These are phyloP conservation scores for Erebia aethiops DNA, from an alignment of 2,888 invertebrate genomes.

Conservation along the genomic window DNA sequence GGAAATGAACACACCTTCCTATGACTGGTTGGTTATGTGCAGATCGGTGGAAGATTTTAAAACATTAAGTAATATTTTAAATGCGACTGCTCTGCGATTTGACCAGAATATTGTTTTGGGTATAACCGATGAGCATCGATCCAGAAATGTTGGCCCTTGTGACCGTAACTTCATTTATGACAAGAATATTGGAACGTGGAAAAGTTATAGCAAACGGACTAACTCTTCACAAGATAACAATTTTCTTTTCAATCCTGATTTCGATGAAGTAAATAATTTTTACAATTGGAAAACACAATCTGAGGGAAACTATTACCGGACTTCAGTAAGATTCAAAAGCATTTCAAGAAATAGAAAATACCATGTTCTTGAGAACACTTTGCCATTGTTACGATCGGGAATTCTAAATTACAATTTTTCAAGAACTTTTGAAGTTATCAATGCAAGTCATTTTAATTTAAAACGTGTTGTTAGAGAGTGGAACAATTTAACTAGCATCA, in stretches of 20 bases:
- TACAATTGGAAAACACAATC: conserved; percentile 49
- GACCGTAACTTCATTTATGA: conserved; percentile 61
- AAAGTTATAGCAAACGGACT: conserved; percentile 26
- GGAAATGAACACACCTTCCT: conserved; percentile 62
- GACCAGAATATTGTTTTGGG: conserved; percentile 68
- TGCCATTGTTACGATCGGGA: conserved; percentile 60
- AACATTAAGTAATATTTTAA: conserved; percentile 59
- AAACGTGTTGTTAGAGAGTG: conserved; percentile 45
- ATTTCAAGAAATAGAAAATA: conserved; percentile 57
- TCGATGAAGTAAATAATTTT: conserved; percentile 30
- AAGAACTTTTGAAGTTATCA: conserved; percentile 58
- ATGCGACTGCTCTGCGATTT: conserved; percentile 63
- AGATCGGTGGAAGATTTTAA: conserved; percentile 58
- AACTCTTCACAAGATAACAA: not conserved
- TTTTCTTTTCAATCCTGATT: conserved; percentile 9
- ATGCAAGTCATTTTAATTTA: conserved; percentile 57
- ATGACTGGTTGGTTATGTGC: conserved; percentile 66
- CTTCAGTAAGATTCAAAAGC: conserved; percentile 60
- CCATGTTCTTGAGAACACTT: conserved; percentile 47
- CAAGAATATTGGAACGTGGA: conserved; percentile 29
- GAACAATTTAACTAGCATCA: conserved; percentile 39
- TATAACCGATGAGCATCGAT: conserved; percentile 47
- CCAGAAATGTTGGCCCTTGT: conserved; percentile 50
- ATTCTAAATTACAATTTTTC: conserved; percentile 59
- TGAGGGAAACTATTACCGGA: conserved; percentile 61